Conservation (phyloP, 2,113 vertebrate genomes). For the Arothron firmamentum region DNA sequence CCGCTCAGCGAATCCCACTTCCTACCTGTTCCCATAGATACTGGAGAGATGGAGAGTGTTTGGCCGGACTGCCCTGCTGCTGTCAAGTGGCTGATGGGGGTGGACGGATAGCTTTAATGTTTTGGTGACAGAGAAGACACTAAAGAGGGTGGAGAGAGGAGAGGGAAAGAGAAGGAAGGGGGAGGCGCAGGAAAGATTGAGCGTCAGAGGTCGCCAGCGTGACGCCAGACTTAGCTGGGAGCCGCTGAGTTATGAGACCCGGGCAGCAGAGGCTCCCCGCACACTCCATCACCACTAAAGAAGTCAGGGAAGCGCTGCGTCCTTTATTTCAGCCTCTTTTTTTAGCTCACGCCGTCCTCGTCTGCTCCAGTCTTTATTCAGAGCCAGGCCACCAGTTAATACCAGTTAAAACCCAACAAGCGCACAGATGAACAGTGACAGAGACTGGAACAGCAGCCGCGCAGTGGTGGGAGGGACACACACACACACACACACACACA, state of each 20-base stretch:
- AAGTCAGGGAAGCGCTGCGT: conserved; percentile 34
- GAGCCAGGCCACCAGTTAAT: too few species aligned
- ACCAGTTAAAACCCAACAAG: too few species aligned
- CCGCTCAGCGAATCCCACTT: conserved; percentile 34
- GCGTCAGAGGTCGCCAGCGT: conserved; percentile 16
- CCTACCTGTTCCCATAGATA: conserved; percentile 56
- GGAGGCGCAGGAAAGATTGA: conserved; percentile 19
- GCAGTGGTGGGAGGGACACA: too few species aligned
- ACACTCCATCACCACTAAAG: conserved; percentile 60
- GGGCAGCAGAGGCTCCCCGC: conserved; percentile 33
- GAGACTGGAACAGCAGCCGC: conserved; percentile 39
- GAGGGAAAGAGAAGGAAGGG: neutral
- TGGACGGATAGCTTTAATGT: neutral
- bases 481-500: conserved; percentile 12
- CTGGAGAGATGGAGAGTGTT: conserved; percentile 29
- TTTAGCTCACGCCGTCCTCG: too few species aligned
- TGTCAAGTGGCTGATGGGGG: too few species aligned
- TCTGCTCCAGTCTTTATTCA: too few species aligned
- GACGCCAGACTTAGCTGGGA: conserved; percentile 44
- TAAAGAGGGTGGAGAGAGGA: neutral
- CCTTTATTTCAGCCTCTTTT: too few species aligned
- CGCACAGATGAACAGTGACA: conserved; percentile 25
- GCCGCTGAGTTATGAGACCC: conserved; percentile 55
- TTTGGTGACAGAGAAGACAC: neutral
- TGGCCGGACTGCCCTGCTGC: neutral